phyloP scores from a whole-genome alignment of 1,140 invertebrate genomes.

The Anadara kagoshimensis region DNA sequence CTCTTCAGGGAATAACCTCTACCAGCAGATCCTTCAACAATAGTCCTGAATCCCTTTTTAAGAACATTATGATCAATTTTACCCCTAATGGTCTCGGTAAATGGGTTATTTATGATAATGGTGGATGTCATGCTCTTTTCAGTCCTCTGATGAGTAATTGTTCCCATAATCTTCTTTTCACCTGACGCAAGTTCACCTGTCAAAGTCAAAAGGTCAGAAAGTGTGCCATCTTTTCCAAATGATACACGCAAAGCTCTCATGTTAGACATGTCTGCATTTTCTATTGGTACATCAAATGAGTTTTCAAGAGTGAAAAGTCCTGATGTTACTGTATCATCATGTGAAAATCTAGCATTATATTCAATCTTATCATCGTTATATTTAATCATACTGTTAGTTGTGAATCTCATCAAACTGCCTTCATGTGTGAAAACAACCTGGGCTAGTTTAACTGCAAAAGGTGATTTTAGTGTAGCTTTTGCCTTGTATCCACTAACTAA shows the following conservation, averaged over 20 bases:
- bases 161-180: conserved; percentile 24
- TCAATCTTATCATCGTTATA: conserved; percentile 26
- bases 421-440: conserved; percentile 33
- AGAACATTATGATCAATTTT: conserved; percentile 25
- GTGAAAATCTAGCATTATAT: conserved; percentile 12
- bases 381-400: conserved; percentile 18
- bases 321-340: conserved; percentile 15
- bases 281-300: conserved; percentile 15
- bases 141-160: conserved; percentile 5
- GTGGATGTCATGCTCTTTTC: conserved; percentile 21
- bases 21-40: conserved; percentile 23
- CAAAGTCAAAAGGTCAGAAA: conserved; percentile 20
- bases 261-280: conserved; percentile 1
- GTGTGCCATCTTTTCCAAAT: conserved; percentile 35
- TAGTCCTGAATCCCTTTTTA: conserved; percentile 25
- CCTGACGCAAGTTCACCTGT: conserved; percentile 23
- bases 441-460: conserved; percentile 31
- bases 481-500: conserved; percentile 16
- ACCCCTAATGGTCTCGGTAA: conserved; percentile 26
- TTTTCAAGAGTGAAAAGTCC: conserved; percentile 27
- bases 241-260: conserved; percentile 19
- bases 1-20: conserved; percentile 4
- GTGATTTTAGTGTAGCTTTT: conserved; percentile 32
- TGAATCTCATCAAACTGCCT: conserved; percentile 15
- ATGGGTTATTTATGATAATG: conserved; percentile 20